These are phyloP conservation scores for Drosophila mauritiana DNA, from an alignment of 1,140 invertebrate species.

Conservation along the genomic window DNA sequence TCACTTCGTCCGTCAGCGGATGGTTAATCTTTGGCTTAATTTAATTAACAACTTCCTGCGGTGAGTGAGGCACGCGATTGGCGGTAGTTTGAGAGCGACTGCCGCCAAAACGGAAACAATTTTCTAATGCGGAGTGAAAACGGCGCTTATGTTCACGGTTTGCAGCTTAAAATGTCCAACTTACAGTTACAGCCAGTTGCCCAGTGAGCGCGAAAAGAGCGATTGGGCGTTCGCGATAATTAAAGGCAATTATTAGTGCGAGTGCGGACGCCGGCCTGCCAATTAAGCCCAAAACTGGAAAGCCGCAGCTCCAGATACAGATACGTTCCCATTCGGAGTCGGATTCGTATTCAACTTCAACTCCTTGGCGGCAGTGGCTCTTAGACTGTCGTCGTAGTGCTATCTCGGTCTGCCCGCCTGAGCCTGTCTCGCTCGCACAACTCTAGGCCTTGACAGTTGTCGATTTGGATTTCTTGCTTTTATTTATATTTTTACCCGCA, in stretches of 20 bases:
- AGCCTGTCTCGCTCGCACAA: not conserved
- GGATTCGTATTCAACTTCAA: conserved; percentile 1
- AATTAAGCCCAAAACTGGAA: conserved; percentile 76
- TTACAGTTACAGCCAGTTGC: conserved; percentile 24
- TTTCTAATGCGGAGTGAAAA: conserved; percentile 69
- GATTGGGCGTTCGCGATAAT: conserved; percentile 82
- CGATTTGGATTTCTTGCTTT: conserved; percentile 8
- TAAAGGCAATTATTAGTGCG: conserved; percentile 75
- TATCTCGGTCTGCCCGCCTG: conserved; percentile 4
- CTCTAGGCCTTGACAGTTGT: conserved; percentile 47
- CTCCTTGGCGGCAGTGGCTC: conserved; percentile 26
- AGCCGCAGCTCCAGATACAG: conserved; percentile 15
- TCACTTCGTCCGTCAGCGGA: conserved; percentile 35
- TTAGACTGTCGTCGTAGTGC: conserved; percentile 41
- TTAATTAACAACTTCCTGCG: conserved; percentile 78
- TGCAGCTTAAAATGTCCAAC: conserved; percentile 9
- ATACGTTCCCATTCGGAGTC: conserved; percentile 1
- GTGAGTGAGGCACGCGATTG: conserved; percentile 34
- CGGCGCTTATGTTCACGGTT: conserved; percentile 23
- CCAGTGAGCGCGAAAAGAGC: conserved; percentile 22
- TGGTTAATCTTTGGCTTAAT: conserved; percentile 73
- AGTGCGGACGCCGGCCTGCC: conserved; percentile 58
- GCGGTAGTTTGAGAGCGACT: conserved; percentile 29
- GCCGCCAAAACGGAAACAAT: conserved; percentile 74
- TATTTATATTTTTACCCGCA: conserved; percentile 19